Percentiles rank a stretch among this genome's conserved stretches.
Conservation (phyloP, 2,113 vertebrate species). For the Potamarius usumacintae region DNA sequence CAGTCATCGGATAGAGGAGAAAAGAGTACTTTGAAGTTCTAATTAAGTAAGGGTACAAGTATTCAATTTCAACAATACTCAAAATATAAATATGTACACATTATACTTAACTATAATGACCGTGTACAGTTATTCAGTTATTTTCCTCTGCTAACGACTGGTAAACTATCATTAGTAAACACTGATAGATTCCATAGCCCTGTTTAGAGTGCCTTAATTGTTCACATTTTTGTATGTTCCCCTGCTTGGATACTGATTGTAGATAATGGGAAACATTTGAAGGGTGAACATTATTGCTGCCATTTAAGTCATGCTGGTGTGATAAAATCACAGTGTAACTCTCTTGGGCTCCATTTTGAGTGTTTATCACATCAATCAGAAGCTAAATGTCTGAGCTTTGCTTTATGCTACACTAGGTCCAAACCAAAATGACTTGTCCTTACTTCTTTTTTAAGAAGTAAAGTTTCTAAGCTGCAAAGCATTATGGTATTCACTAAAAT, state of each 20-base stretch:
- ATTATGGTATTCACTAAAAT: background rate
- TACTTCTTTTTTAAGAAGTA: background rate
- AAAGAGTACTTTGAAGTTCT: background rate
- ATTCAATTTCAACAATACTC: background rate
- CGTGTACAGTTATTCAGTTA: background rate
- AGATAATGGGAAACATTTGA: conserved; percentile 53
- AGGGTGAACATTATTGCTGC: conserved; percentile 42
- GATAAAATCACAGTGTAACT: conserved; percentile 27
- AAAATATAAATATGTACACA: background rate
- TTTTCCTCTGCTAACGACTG: background rate
- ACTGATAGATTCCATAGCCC: background rate
- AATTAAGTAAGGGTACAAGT: background rate
- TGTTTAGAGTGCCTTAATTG: conserved; percentile 1
- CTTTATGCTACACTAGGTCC: conserved; percentile 1
- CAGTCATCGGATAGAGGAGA: background rate
- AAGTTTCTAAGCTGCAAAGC: background rate
- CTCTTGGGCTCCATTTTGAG: conserved; percentile 23
- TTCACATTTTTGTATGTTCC: conserved; percentile 6
- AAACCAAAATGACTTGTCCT: background rate
- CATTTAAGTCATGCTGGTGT: conserved; percentile 10
- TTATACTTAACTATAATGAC: background rate
- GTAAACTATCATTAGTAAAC: background rate
- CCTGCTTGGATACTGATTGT: conserved; percentile 26
- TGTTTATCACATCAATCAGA: conserved; percentile 2
- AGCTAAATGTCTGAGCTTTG: background rate